Conservation (phyloP, 2,113 vertebrate genomes). For the Cervus canadensis region DNA sequence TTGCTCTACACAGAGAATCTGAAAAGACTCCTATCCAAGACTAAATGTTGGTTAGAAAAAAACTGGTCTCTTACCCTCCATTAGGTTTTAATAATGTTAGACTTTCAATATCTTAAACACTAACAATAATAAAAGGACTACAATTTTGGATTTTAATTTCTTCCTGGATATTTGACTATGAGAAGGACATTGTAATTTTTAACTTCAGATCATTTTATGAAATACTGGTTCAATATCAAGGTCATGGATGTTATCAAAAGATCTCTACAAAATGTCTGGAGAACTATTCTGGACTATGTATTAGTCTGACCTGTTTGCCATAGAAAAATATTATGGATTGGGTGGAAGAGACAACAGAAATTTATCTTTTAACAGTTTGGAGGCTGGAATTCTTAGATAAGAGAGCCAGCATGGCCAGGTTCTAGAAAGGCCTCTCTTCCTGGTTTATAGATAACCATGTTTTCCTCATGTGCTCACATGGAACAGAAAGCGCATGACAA, state of each 20-base stretch:
- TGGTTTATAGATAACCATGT: not conserved
- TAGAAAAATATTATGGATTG: not conserved
- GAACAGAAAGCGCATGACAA: not conserved
- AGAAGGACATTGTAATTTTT: not conserved
- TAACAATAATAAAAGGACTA: not conserved
- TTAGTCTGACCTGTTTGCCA: not conserved
- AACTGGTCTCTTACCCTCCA: not conserved
- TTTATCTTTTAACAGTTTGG: not conserved
- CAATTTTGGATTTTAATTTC: not conserved
- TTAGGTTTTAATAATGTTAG: not conserved
- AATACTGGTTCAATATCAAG: not conserved
- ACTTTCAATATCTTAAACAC: not conserved
- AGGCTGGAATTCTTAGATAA: not conserved
- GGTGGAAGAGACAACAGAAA: not conserved
- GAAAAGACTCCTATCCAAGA: not conserved
- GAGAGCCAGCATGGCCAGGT: not conserved
- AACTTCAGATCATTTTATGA: not conserved
- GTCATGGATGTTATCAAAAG: not conserved
- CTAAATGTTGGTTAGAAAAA: not conserved
- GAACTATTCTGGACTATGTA: not conserved
- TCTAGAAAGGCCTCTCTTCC: not conserved
- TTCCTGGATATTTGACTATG: not conserved
- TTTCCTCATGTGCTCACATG: not conserved
- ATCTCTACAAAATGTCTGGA: not conserved
- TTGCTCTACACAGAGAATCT: not conserved